Evolutionary conservation across 2,888 invertebrate genomes (phyloP), one percentile per base, ranked within the genome.

Genomic region (Orchestes rusci): DNA sequence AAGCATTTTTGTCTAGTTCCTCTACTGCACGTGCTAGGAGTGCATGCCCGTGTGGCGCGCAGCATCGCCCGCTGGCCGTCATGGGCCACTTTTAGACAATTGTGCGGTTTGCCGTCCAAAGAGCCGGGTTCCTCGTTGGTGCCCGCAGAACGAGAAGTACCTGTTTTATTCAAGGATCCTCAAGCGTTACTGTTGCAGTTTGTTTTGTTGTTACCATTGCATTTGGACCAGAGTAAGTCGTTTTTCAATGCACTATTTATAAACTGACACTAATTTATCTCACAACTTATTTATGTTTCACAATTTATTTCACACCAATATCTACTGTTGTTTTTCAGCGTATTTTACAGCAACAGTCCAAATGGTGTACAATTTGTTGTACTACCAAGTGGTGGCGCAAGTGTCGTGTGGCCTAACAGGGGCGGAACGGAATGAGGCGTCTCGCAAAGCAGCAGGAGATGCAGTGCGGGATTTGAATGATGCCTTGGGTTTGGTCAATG

Each of bases 341-440:
- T 91, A 91, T 66, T 93, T 88, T 70, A 85, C 85, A 1, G 84
- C 85, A 63, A 80, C 93, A 59, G 87, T 93, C 2, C 84, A 86
- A 65, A 82, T 86, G 53, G 75, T 93, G 53, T 95, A 89, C 73
- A 89, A 93, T 66, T 75, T 94, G 51, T 74, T 85, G 48, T 92
- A 89, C 71, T 84, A 93, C 67, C 93, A 94, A 75, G 82, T 90
- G 35, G 78, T 92, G 52, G 78, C 84, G 40, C 87, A 88, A 68
- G 73, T 91, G 51, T 79, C 82, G 42, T 82, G 83, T 51, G 74
- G 74, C 52, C 71, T 84, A 60, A 76, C 77, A 29, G 77, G 79
- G 33, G 71, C 72, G 30, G 82, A 82, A 56, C 76, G 85, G 42
- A 72, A 72, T 17, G 72, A 73, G 37, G 62, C 59, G 1, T 57